These are phyloP conservation scores for Iguana delicatissima DNA, from an alignment of 2,797 vertebrate species.

Conservation along the genomic window DNA sequence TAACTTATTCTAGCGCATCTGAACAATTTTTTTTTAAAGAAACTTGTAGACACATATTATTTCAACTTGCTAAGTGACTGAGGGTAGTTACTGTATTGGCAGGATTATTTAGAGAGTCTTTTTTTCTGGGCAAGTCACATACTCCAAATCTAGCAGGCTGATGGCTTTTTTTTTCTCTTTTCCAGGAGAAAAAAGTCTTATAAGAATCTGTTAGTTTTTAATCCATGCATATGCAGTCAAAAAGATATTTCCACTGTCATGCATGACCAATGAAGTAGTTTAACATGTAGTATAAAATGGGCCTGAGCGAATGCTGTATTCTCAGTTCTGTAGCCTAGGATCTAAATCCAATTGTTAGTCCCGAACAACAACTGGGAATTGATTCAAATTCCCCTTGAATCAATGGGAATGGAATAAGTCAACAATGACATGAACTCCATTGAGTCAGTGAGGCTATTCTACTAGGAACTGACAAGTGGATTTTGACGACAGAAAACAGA, in stretches of 20 bases:
- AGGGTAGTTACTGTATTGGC: background rate
- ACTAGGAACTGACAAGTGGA: no score
- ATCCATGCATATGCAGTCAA: background rate
- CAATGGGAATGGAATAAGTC: no score
- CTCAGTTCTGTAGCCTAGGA: no score
- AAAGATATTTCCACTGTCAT: background rate
- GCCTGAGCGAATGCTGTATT: background rate
- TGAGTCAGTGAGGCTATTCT: no score
- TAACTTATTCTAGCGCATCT: background rate
- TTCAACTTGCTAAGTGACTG: conserved; percentile 1
- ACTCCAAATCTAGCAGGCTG: background rate
- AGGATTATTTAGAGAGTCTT: background rate
- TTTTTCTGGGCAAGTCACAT: background rate
- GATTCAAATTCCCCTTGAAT: no score
- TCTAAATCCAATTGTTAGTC: no score
- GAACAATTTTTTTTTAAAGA: background rate
- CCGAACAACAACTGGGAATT: no score
- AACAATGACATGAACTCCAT: no score
- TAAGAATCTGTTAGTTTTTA: background rate
- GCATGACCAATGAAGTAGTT: background rate
- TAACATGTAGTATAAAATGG: background rate
- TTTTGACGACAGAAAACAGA: no score
- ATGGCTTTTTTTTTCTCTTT: background rate
- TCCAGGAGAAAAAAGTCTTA: no score
- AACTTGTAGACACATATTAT: background rate